Percentiles rank a stretch among this genome's conserved stretches.
These are phyloP conservation scores for Poeciliopsis turrubarensis DNA, from an alignment of 2,113 vertebrate genomes.

Conservation along the genomic window DNA sequence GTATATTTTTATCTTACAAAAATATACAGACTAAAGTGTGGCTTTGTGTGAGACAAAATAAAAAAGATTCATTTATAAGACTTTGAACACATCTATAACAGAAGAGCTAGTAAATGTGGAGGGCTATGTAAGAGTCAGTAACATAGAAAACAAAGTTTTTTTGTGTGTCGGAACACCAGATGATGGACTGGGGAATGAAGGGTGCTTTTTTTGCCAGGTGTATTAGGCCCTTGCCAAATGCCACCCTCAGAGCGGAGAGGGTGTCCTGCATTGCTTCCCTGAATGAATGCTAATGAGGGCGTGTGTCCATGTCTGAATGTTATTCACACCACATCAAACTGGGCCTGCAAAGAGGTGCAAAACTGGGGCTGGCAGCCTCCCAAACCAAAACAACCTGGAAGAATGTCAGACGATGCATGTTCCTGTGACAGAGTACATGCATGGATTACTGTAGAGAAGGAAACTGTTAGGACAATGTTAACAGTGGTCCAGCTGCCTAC, in stretches of 20 bases:
- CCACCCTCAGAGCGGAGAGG: constrained; percentile 79
- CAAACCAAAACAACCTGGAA: constrained; percentile 83
- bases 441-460: constrained; percentile 66
- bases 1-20: too few species aligned
- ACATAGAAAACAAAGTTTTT: constrained; percentile 6
- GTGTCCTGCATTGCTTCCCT: constrained; percentile 73
- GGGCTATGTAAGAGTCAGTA: not conserved
- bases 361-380: constrained; percentile 78
- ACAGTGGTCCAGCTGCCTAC: constrained; percentile 28
- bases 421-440: constrained; percentile 68
- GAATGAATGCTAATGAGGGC: constrained; percentile 80
- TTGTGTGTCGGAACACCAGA: constrained; percentile 59
- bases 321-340: constrained; percentile 84
- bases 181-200: constrained; percentile 44
- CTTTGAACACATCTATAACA: not conserved
- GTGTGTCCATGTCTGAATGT: constrained; percentile 81
- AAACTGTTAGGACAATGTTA: constrained; percentile 44
- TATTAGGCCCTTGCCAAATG: constrained; percentile 79
- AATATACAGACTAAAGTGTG: too few species aligned
- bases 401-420: constrained; percentile 80
- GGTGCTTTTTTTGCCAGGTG: constrained; percentile 77
- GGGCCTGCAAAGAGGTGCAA: constrained; percentile 81
- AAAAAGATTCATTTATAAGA: not conserved
- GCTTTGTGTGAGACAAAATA: not conserved
- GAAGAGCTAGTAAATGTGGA: not conserved